Base-by-base conservation (phyloP, 2,113 vertebrate species). In the Muntiacus muntjak region DNA sequence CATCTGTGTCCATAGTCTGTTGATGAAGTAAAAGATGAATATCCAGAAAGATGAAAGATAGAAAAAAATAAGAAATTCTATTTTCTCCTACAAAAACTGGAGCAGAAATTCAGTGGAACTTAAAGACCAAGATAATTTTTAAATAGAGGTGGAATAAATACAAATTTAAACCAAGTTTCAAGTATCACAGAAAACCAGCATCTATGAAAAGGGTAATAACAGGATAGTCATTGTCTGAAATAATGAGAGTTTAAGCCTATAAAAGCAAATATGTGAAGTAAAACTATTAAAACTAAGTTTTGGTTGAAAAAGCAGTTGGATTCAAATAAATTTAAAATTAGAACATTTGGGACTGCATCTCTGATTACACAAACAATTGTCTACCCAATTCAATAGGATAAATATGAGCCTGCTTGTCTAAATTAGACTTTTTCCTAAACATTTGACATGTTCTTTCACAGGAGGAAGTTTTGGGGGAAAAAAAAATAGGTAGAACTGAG, bases 161-260 rank as follows among this genome's bases (percentile, higher is more conserved):
- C 71, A 79, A 79, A 89, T 50, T 93, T 83, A 93, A 95, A 92
- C 50, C 85, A 86, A 87, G 45, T 87, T 82, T 55, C 54, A 62
- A 74, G 76, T 90, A 87, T 89, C 19, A 82, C 13, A 43, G 28
- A 93, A 79, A 87, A 21, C 36, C 83, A 91, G 26, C 12, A 62
- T 23, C 23, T 78, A 84, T 36, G 50, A 88, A 91, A 96, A 84
- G 9, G 28, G 13, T n/a, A 87, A 21, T 76, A 43, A 91, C 33
- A 94, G 30, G 15, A 76, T 9, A 17, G 33, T 45, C 33, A 62
- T 13, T 67, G 13, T 78, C 36, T 67, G 28, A 92, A 92, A 84
- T 57, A 76, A 88, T 76, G 67, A 40, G 3, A 10, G 26, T 17
- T 60, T 87, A 87, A 62, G 50, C 26, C 14, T 30, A 67, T 26